Evolutionary conservation across 2,888 invertebrate species (phyloP), one percentile per base, ranked within the genome.

Genomic region (Dastarcus helophoroides): DNA sequence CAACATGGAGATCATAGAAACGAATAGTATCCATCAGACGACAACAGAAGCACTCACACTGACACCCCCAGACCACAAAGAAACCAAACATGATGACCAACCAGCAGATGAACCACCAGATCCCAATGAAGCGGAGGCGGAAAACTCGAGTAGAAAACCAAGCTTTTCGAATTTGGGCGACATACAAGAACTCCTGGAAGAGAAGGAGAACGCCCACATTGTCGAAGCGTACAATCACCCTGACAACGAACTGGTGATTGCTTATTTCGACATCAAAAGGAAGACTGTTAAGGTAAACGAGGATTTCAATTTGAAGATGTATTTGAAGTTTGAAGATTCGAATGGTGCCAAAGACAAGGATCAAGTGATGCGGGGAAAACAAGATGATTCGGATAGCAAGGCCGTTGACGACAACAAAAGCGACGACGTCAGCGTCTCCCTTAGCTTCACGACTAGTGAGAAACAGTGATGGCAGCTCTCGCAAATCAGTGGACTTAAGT

Each of bases 161-260:
- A n/a, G n/a, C n/a, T n/a, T n/a, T n/a, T n/a, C n/a, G n/a, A n/a
- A n/a, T n/a, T n/a, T n/a, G n/a, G n/a, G n/a, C n/a, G n/a, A n/a
- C n/a, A n/a, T n/a, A n/a, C 8, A 24, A 31, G 14, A 31, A 10
- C n/a, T 37, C n/a, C n/a, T 46, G 19, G 37, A 34, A 12, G 37
- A 31, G 16, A 26, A 30, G 12, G 33, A 42, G 7, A 36, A 43
- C 24, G 41, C 44, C 22, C 40, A 38, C 28, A 43, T 51, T 25
- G 38, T 52, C 3, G 56, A 56, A 45, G 46, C 55, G 8, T 55
- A 49, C 32, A 56, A 56, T 24, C 41, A 41, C 14, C 43, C 44
- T 8, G 53, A 49, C 7, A 39, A 43, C 13, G 56, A 55, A 43
- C 38, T 55, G 11, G 37, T 54, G 3, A 38, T 49, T 29, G 44